Conservation (phyloP, 2,888 invertebrate genomes). For the Tetragonisca angustula region DNA sequence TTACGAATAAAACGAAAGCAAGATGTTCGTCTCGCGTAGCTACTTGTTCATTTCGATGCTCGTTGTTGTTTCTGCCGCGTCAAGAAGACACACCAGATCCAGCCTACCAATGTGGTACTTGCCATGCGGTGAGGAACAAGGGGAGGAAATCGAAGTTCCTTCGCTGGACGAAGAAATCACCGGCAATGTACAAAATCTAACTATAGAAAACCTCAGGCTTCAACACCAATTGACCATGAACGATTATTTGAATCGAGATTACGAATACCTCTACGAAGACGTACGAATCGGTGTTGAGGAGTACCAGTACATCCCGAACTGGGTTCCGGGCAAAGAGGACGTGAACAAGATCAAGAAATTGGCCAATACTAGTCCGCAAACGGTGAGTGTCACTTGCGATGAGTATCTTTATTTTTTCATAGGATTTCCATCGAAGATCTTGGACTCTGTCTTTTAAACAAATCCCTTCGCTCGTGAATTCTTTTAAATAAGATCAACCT, state of each 20-base stretch:
- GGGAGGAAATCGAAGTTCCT: slow-evolving; percentile 53
- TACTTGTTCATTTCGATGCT: slow-evolving; percentile 42
- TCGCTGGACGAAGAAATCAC: slow-evolving; percentile 65
- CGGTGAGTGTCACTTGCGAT: slow-evolving; percentile 67
- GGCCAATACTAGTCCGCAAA: slow-evolving; percentile 59
- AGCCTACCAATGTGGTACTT: slow-evolving; percentile 77
- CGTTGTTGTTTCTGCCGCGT: slow-evolving; percentile 43
- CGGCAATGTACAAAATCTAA: slow-evolving; percentile 70
- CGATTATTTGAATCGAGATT: slow-evolving; percentile 79
- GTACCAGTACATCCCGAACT: slow-evolving; percentile 82
- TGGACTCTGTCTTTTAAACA: not conserved
- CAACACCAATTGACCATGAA: slow-evolving; percentile 79
- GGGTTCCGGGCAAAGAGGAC: slow-evolving; percentile 81
- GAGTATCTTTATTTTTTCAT: not conserved
- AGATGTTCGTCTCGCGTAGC: slow-evolving; percentile 39
- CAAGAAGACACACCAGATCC: slow-evolving; percentile 53
- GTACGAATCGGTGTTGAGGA: slow-evolving; percentile 79
- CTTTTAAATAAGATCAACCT: too few relatives aligned
- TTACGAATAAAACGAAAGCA: not conserved
- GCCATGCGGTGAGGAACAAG: slow-evolving; percentile 77
- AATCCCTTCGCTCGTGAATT: not conserved
- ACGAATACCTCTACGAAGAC: slow-evolving; percentile 81
- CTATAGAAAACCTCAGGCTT: slow-evolving; percentile 67
- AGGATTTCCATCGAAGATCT: not conserved
- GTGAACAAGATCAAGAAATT: slow-evolving; percentile 72